Evolutionary conservation across 2,113 vertebrate genomes (phyloP).

Genomic region (Nycticebus coucang): DNA sequence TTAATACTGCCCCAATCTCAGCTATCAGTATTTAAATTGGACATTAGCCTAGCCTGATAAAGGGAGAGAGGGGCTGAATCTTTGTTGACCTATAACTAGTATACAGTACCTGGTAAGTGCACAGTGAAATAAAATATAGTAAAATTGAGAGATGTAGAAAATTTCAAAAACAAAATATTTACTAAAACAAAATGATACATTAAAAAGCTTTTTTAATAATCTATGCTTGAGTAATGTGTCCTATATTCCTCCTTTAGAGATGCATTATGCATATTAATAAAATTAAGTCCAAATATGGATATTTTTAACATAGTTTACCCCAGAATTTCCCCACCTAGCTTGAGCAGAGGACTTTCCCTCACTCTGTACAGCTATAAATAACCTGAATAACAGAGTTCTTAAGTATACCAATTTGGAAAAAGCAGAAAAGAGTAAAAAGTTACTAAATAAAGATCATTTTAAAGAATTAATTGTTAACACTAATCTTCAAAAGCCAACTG

Average conservation of each 20-base stretch:
- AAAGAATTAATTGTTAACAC: not conserved
- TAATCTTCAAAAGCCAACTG: not conserved
- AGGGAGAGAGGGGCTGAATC: not conserved
- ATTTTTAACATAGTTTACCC: conserved; percentile 3
- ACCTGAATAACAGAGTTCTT: not conserved
- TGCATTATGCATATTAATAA: not conserved
- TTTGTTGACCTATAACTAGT: not conserved
- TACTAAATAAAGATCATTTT: not conserved
- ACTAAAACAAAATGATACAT: not conserved
- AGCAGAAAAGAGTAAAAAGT: not conserved
- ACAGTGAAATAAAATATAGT: not conserved
- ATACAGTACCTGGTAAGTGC: not conserved
- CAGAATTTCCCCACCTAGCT: not conserved
- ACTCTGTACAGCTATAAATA: not conserved
- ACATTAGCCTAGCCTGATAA: not conserved
- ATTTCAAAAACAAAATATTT: not conserved
- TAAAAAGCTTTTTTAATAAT: not conserved
- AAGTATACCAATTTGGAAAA: not conserved
- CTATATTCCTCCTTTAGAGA: not conserved
- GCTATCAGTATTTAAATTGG: not conserved
- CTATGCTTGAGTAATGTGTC: not conserved
- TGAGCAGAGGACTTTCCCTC: not conserved
- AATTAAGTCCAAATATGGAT: not conserved
- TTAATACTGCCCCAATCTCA: not conserved
- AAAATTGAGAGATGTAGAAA: not conserved